Conservation (phyloP, 2,888 invertebrate species). For the Trisateles emortualis region DNA sequence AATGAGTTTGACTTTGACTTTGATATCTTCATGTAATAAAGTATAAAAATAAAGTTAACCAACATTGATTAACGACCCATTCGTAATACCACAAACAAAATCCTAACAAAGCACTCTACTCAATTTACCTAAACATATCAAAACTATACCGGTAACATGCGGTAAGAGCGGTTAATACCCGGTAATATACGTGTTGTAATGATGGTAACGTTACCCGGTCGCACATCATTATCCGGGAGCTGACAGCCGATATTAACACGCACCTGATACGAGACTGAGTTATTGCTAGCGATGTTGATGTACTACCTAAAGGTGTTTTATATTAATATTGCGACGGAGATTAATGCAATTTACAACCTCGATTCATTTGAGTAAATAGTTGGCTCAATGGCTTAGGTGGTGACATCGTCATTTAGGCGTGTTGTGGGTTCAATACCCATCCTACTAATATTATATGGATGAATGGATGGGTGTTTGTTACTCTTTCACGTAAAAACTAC, state of each 20-base stretch:
- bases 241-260: conserved; percentile 7
- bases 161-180: not conserved
- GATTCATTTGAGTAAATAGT: not conserved
- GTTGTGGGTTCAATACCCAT: no score
- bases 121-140: not conserved
- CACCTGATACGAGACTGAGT: conserved; percentile 6
- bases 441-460: no score
- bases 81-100: not conserved
- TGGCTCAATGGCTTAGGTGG: no score
- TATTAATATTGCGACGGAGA: not conserved
- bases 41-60: not conserved
- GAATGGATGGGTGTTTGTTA: no score
- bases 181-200: not conserved
- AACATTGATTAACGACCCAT: no score
- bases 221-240: conserved; percentile 5
- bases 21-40: no score
- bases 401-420: no score
- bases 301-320: not conserved
- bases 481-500: no score
- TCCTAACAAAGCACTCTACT: not conserved
- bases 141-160: not conserved
- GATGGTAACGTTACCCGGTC: conserved; percentile 4
- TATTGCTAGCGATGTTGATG: conserved; percentile 1
- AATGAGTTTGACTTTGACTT: no score
- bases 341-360: not conserved